Evolutionary conservation across 2,113 vertebrate species (phyloP), one percentile per base, ranked within the genome.

Genomic region (Formicarius rufipectus): DNA sequence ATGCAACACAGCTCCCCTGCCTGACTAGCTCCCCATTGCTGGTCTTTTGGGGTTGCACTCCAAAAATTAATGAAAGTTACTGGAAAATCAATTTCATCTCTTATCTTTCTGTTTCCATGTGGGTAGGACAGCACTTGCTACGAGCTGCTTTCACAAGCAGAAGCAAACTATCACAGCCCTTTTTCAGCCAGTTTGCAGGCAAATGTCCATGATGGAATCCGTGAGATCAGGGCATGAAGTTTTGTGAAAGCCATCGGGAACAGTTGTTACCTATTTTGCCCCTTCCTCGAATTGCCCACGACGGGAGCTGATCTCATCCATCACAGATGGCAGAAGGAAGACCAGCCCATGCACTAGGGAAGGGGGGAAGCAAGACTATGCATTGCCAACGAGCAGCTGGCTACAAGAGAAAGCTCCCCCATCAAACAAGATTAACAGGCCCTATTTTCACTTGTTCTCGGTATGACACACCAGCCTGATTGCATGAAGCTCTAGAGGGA

Each of bases 321-420:
- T 73, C 87, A 90, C 78, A 92, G 95, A 80, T 44, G 68, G 81
- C 4, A 8, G 79, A 68, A 90, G 44, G 84, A 89, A 80, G 72
- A 88, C 72, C 84, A 80, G 84, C 81, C 87, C 81, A 66, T 62
- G 59, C 4, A 2, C 68, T 44, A 33, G 40, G 73, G 67, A 93
- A 85, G 20, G n/a, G 5, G 17, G 28, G 15, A 88, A 89, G 44
- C 12, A 77, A 83, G 64, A 76, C 22, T 35, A 1, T 44, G 35
- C 49, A 37, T 1, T 50, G 55, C 39, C 79, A 69, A 42, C 4
- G 47, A 88, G 45, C 63, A 91, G 74, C 50, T 72, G 45, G 42
- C 50, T 90, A 47, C 63, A 74, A 84, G 33, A 80, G 39, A 87
- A 94, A 71, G 52, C 4, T 67, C 35, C 9, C 16, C n/a, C n/a